phyloP scores from a whole-genome alignment of 2,888 invertebrate species.

The Dione vanillae region DNA sequence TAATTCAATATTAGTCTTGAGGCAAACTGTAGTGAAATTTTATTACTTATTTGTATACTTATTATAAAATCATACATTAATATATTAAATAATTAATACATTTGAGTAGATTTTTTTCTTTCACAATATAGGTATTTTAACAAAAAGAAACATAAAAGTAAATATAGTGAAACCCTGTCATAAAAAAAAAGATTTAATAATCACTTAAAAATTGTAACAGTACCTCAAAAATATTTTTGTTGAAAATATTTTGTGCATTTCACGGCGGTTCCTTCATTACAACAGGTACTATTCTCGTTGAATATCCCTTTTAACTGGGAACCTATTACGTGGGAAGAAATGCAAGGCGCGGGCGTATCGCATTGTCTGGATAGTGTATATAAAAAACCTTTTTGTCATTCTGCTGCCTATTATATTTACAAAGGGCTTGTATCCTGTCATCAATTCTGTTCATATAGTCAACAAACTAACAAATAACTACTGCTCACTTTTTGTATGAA shows the following conservation, averaged over 20 bases:
- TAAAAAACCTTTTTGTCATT: constrained; percentile 72
- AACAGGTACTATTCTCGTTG: constrained; percentile 43
- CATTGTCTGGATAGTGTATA: constrained; percentile 66
- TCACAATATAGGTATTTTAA: background rate
- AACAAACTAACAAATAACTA: constrained; percentile 22
- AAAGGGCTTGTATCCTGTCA: constrained; percentile 75
- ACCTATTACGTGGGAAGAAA: constrained; percentile 69
- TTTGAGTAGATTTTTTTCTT: background rate
- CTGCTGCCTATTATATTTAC: constrained; percentile 75
- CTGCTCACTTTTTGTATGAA: background rate
- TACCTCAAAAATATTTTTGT: constrained; percentile 20
- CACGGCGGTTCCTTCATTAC: constrained; percentile 40
- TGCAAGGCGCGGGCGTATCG: constrained; percentile 73
- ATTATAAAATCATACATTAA: background rate
- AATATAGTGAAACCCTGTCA: background rate
- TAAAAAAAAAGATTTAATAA: constrained; percentile 12
- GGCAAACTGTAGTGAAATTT: too few species aligned
- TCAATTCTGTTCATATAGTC: constrained; percentile 59
- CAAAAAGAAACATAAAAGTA: background rate
- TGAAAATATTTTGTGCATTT: constrained; percentile 33
- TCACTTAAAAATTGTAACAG: constrained; percentile 6
- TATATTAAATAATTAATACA: too few species aligned
- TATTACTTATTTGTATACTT: background rate
- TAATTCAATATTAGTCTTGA: too few species aligned
- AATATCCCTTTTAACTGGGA: constrained; percentile 46